Conservation (phyloP, 2,888 invertebrate species). For the Phaedon cochleariae region DNA sequence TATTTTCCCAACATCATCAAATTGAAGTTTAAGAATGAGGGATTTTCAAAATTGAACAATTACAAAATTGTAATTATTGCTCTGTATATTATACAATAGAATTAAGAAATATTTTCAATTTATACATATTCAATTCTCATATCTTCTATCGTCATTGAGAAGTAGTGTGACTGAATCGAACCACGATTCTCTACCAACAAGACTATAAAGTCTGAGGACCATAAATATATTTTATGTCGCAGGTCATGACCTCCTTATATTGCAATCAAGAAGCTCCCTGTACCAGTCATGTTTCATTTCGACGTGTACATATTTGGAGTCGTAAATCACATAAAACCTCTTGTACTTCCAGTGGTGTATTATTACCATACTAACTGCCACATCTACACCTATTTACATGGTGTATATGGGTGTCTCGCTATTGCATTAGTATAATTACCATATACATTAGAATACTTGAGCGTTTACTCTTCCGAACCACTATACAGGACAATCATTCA, state of each 20-base stretch:
- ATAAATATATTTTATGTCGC: not conserved
- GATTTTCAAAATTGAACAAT: too few relatives aligned
- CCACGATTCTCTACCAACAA: too few relatives aligned
- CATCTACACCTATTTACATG: conserved; percentile 56
- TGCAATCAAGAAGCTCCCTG: not conserved
- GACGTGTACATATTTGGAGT: conserved; percentile 31
- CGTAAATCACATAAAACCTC: conserved; percentile 51
- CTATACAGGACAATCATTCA: conserved; percentile 24
- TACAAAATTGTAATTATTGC: too few relatives aligned
- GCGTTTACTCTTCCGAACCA: conserved; percentile 41
- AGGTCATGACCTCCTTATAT: not conserved
- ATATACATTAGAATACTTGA: conserved; percentile 47
- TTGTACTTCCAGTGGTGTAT: conserved; percentile 49
- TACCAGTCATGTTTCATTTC: not conserved
- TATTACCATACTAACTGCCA: conserved; percentile 55
- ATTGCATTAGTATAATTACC: conserved; percentile 51
- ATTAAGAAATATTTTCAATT: too few relatives aligned
- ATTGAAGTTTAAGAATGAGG: too few relatives aligned
- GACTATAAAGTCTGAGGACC: too few relatives aligned
- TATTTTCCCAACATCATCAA: too few relatives aligned
- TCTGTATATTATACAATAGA: too few relatives aligned
- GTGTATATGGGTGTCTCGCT: conserved; percentile 49
- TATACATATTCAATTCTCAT: too few relatives aligned
- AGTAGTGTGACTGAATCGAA: too few relatives aligned
- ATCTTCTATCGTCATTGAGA: too few relatives aligned